Evolutionary conservation across 2,797 vertebrate genomes (phyloP), one percentile per base, ranked within the genome.

Genomic region (Peromyscus eremicus): DNA sequence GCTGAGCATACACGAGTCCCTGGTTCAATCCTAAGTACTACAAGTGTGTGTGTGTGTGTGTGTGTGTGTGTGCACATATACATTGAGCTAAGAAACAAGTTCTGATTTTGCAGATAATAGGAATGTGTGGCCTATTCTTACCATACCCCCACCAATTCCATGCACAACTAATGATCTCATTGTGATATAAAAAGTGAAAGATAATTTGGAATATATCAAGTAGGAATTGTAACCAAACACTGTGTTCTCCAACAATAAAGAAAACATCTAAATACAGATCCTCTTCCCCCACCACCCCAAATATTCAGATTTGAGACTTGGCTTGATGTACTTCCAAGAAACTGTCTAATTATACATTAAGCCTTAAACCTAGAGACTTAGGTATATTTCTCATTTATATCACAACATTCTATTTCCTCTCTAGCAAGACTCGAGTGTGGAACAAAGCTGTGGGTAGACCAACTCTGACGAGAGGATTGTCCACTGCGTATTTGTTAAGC

Each of bases 281-380:
- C 0, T 92, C 92, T 16, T 55, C 55, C 55, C 55, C 55, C 55
- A 55, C 93, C 79, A 71, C 86, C 68, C 95, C 96, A 98, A 75
- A 97, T 96, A 92, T n/a, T 83, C 81, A 91, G 52, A 71, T 71
- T 91, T 89, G 89, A 97, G 91, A 55, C 91, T 97, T 71, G 96
- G 92, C 76, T 97, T 96, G 95, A 97, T 96, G 95, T 96, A 86
- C 93, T 96, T 96, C 93, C 96, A 97, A 97, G 93, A 95, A 93
- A 93, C 80, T 85, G 60, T 93, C 95, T 95, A 93, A 95, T 90
- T 95, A 94, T 64, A 95, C 96, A 95, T 82, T 91, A 92, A 66
- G 94, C 34, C 77, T 57, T 62, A 92, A 92, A 94, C 89, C 89
- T 96, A 94, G 60, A 96, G 25, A 37, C 43, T 94, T 94, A 94